Evolutionary conservation across 2,113 vertebrate genomes (phyloP).

Genomic region (Caracal caracal): DNA sequence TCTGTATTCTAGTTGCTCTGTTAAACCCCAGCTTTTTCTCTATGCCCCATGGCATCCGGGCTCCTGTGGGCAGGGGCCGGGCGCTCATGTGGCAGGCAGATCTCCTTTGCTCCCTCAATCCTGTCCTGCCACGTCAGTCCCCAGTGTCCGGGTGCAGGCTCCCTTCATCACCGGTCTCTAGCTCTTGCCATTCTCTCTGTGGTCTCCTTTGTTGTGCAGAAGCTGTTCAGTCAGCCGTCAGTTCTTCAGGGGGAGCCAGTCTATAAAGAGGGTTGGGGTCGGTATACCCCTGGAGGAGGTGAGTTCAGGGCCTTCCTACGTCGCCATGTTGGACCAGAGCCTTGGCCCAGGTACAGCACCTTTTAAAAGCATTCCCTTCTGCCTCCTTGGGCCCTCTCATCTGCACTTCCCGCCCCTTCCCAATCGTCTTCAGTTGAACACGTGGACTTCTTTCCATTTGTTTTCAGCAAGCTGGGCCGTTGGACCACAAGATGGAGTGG

Average conservation of each 20-base stretch:
- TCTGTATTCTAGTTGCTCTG: not conserved
- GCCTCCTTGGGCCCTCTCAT: not conserved
- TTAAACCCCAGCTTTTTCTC: not conserved
- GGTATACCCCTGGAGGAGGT: not conserved
- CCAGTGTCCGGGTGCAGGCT: rapidly evolving
- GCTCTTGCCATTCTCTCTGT: not conserved
- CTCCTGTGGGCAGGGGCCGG: no score
- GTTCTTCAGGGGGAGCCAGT: not conserved
- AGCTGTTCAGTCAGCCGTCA: not conserved
- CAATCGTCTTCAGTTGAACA: constrained; percentile 42
- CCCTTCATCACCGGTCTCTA: not conserved
- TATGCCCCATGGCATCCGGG: not conserved
- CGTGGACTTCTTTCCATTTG: not conserved
- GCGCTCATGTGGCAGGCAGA: not conserved
- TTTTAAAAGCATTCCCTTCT: not conserved
- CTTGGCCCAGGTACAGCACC: not conserved
- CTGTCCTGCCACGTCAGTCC: not conserved
- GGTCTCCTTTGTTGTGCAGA: not conserved
- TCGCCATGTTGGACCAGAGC: not conserved
- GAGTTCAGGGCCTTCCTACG: not conserved
- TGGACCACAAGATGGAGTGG: not conserved
- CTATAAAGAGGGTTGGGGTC: not conserved
- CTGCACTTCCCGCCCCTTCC: not conserved
- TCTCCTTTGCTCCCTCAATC: no score
- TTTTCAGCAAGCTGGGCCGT: not conserved